These are phyloP conservation scores for Helobdella robusta DNA, from an alignment of 2,888 invertebrate species.

Conservation along the genomic window DNA sequence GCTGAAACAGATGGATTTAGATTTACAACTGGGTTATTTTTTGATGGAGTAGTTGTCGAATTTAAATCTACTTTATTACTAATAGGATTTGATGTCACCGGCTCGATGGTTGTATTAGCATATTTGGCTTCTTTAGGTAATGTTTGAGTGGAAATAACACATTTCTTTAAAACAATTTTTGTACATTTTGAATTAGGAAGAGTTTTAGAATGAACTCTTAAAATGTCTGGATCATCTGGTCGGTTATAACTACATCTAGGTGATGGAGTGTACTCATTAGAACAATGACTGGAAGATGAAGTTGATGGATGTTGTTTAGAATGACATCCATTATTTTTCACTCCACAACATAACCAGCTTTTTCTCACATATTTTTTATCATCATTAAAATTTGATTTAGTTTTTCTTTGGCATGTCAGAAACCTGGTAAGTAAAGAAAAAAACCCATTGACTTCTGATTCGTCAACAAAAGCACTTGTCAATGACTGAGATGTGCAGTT, in stretches of 20 bases:
- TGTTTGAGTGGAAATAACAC: slow-evolving; percentile 19
- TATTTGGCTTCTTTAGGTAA: slow-evolving; percentile 32
- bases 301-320: slow-evolving; percentile 19
- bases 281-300: slow-evolving; percentile 24
- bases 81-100: slow-evolving; percentile 19
- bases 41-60: background rate
- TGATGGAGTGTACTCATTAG: slow-evolving; percentile 27
- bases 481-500: slow-evolving; percentile 5
- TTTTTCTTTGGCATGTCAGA: slow-evolving; percentile 21
- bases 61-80: background rate
- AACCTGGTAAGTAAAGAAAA: slow-evolving; percentile 20
- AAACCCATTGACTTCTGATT: slow-evolving; percentile 19
- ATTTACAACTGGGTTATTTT: background rate
- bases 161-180: slow-evolving; percentile 22
- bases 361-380: slow-evolving; percentile 10
- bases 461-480: slow-evolving; percentile 1
- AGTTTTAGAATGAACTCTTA: slow-evolving; percentile 24
- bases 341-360: slow-evolving; percentile 26
- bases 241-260: slow-evolving; percentile 27
- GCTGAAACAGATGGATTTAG: background rate
- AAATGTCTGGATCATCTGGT: slow-evolving; percentile 22
- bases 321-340: slow-evolving; percentile 8
- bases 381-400: slow-evolving; percentile 1
- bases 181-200: slow-evolving; percentile 22
- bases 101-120: slow-evolving; percentile 33